These are phyloP conservation scores for Chloropsis hardwickii DNA, from an alignment of 2,113 vertebrate species.

Conservation along the genomic window DNA sequence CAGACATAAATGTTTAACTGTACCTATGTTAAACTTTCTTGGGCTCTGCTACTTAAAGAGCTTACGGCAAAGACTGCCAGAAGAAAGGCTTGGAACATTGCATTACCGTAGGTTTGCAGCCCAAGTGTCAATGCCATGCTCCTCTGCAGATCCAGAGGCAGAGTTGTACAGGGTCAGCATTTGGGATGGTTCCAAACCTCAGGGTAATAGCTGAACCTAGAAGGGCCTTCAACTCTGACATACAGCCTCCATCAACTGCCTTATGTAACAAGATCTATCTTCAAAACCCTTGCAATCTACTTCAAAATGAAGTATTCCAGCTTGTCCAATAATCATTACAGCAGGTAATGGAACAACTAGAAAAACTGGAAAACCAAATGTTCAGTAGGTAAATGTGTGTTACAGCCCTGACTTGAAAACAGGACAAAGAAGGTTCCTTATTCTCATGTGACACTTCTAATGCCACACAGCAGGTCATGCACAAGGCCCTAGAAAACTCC, in stretches of 20 bases:
- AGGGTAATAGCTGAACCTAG: background rate
- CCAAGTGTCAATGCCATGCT: background rate
- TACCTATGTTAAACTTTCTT: background rate
- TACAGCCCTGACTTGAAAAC: background rate
- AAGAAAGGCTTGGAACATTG: background rate
- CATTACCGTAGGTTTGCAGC: background rate
- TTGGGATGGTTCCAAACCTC: background rate
- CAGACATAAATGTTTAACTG: background rate
- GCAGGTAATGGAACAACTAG: background rate
- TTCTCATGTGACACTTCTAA: background rate
- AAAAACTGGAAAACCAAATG: background rate
- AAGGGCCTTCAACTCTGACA: background rate
- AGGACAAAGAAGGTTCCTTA: background rate
- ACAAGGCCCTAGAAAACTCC: background rate
- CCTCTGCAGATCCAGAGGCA: background rate
- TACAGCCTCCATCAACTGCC: background rate
- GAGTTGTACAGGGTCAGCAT: background rate
- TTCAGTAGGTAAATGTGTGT: background rate
- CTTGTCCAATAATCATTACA: background rate
- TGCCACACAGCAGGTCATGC: background rate
- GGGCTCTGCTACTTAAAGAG: background rate
- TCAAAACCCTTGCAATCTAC: background rate
- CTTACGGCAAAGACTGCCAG: accelerated
- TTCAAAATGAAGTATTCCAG: background rate
- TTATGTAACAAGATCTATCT: background rate